phyloP scores from a whole-genome alignment of 2,888 invertebrate genomes.

The Lissocephala sabroskyi region DNA sequence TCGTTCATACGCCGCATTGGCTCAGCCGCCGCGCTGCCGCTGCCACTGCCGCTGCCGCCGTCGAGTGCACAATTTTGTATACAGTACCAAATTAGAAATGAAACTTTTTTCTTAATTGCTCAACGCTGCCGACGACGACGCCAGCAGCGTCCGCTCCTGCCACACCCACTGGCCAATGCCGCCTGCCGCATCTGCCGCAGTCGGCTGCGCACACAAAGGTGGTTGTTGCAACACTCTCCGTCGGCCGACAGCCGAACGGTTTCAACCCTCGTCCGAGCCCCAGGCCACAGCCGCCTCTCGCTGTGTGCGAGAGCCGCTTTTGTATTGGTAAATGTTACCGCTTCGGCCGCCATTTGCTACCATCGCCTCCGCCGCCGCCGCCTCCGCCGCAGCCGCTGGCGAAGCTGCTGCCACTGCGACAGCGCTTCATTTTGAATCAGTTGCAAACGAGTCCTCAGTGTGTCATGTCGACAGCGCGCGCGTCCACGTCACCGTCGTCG shows the following conservation, averaged over 20 bases:
- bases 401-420: conserved; percentile 19
- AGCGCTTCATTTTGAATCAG: conserved; percentile 70
- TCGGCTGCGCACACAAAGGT: conserved; percentile 38
- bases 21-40: conserved; percentile 4
- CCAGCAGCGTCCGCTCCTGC: conserved; percentile 17
- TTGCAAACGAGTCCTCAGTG: conserved; percentile 71
- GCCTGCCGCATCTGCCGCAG: conserved; percentile 1
- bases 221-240: conserved; percentile 58
- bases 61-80: conserved; percentile 67
- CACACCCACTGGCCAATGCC: conserved; percentile 2
- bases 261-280: conserved; percentile 48
- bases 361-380: conserved; percentile 23
- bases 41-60: conserved; percentile 15
- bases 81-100: conserved; percentile 69
- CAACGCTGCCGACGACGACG: conserved; percentile 31
- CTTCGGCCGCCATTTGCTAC: conserved; percentile 54
- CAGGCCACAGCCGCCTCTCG: not conserved
- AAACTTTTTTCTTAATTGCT: conserved; percentile 69
- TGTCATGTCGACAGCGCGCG: conserved; percentile 67
- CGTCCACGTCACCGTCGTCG: not conserved
- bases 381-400: conserved; percentile 24
- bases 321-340: conserved; percentile 65
- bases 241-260: conserved; percentile 6
- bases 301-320: conserved; percentile 35
- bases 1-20: conserved; percentile 35